These are phyloP conservation scores for Zygaena filipendulae DNA, from an alignment of 2,888 invertebrate genomes.

Conservation along the genomic window DNA sequence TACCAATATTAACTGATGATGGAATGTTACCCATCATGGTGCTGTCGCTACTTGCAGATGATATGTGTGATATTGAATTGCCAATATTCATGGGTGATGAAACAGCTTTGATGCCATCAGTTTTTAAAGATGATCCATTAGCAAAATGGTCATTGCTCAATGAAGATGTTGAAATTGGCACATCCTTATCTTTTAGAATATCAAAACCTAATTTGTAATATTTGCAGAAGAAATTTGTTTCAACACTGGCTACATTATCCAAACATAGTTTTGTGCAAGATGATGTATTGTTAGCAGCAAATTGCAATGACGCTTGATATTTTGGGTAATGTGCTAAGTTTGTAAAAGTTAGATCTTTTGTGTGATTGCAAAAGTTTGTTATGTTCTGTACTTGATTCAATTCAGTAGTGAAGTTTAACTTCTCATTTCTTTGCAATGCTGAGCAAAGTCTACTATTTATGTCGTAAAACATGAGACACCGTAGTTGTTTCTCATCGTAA, in stretches of 20 bases:
- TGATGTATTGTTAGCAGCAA: slow-evolving; percentile 24
- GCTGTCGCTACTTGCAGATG: too few relatives aligned
- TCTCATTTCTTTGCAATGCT: slow-evolving; percentile 23
- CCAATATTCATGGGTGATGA: too few relatives aligned
- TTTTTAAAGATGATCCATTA: too few relatives aligned
- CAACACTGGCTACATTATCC: slow-evolving; percentile 24
- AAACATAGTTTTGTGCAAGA: slow-evolving; percentile 39
- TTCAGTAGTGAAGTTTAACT: slow-evolving; percentile 23
- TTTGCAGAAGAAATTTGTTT: slow-evolving; percentile 44
- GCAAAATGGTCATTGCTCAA: too few relatives aligned
- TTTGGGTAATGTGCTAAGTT: slow-evolving; percentile 22
- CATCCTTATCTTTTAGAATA: not conserved
- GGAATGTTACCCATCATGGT: too few relatives aligned
- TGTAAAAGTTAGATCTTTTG: slow-evolving; percentile 35
- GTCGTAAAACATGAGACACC: slow-evolving; percentile 50
- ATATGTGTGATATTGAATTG: too few relatives aligned
- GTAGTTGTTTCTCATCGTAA: slow-evolving; percentile 27
- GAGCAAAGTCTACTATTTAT: slow-evolving; percentile 43
- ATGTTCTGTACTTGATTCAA: slow-evolving; percentile 29
- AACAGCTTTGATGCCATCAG: too few relatives aligned
- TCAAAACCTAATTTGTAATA: slow-evolving; percentile 46
- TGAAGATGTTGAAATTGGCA: too few relatives aligned
- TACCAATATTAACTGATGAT: too few relatives aligned
- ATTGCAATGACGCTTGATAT: too few relatives aligned
- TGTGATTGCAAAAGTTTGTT: slow-evolving; percentile 27